Evolutionary conservation across 2,888 invertebrate species (phyloP).

Genomic region (Trachelus tabidus): DNA sequence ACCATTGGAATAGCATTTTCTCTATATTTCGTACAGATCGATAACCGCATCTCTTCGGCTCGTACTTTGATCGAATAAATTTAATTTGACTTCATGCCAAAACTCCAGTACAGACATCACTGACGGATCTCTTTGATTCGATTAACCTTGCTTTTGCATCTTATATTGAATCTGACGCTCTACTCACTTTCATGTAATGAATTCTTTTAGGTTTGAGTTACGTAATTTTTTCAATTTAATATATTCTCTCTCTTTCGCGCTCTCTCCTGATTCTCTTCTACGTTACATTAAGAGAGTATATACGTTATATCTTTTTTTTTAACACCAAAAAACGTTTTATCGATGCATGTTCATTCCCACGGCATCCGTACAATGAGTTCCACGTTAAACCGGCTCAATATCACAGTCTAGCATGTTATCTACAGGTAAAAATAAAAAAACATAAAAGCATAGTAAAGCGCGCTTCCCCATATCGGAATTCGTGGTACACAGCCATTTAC

Average conservation of each 20-base stretch:
- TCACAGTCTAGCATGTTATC: neutral
- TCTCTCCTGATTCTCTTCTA: too few species aligned
- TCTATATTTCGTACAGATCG: neutral
- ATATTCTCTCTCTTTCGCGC: too few species aligned
- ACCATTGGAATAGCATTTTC: neutral
- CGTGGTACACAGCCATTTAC: conserved; percentile 42
- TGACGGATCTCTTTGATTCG: neutral
- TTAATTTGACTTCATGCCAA: too few species aligned
- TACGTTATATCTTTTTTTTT: neutral
- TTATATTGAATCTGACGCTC: neutral
- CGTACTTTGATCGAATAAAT: neutral
- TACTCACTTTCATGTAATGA: neutral
- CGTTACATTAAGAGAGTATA: too few species aligned
- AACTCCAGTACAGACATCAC: neutral
- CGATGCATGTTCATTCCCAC: neutral
- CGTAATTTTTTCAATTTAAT: neutral
- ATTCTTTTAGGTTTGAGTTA: neutral
- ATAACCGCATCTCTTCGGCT: neutral
- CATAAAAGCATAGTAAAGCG: conserved; percentile 11
- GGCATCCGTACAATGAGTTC: neutral
- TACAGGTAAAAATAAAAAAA: neutral
- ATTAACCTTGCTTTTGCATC: neutral
- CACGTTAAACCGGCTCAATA: neutral
- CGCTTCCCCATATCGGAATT: conserved; percentile 35
- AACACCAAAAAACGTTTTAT: neutral